Percentiles rank a stretch among this genome's conserved stretches.
Evolutionary conservation across 2,113 vertebrate genomes (phyloP).

Genomic region (Galbula dea): DNA sequence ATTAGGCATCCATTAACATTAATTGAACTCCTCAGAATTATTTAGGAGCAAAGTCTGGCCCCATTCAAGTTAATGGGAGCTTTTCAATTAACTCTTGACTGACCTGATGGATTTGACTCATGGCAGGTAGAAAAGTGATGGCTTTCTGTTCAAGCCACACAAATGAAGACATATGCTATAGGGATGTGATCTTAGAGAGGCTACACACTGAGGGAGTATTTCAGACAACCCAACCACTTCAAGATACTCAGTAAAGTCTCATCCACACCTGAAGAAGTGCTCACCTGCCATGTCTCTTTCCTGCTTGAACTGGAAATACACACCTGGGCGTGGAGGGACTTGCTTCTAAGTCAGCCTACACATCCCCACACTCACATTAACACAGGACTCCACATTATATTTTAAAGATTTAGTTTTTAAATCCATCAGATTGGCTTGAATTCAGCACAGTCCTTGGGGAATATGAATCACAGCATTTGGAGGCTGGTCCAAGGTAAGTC

Average conservation of each 20-base stretch:
- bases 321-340: not conserved
- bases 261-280: not conserved
- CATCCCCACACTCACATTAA: not conserved
- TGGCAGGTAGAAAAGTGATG: not conserved
- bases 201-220: not conserved
- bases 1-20: slow-evolving; percentile 56
- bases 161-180: not conserved
- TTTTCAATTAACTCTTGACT: slow-evolving; percentile 58
- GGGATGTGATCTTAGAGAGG: not conserved
- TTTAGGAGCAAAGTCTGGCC: slow-evolving; percentile 56
- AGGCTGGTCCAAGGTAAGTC: not conserved
- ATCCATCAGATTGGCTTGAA: not conserved
- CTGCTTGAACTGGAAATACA: not conserved
- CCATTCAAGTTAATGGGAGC: slow-evolving; percentile 41
- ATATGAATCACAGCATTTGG: not conserved
- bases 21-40: slow-evolving; percentile 64
- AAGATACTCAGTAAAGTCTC: not conserved
- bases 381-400: not conserved
- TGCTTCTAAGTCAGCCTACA: not conserved
- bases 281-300: not conserved
- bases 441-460: not conserved
- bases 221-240: not conserved
- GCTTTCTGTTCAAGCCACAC: not conserved
- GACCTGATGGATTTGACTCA: slow-evolving; percentile 4
- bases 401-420: not conserved